phyloP scores from a whole-genome alignment of 2,888 invertebrate species.

The Nasonovia ribisnigri region DNA sequence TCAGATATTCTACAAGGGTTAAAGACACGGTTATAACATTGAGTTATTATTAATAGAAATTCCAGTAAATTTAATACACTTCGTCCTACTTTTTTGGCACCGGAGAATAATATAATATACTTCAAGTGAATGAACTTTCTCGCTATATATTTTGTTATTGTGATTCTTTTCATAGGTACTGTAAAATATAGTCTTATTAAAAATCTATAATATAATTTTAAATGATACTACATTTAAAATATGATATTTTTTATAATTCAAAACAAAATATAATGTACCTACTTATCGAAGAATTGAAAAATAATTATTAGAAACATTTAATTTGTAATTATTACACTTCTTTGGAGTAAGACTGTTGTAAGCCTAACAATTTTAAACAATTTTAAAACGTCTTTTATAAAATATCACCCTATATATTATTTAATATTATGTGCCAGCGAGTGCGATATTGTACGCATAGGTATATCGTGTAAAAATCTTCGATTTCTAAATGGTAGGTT shows the following conservation, averaged over 20 bases:
- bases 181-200: not conserved
- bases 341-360: not conserved
- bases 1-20: not conserved
- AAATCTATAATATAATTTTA: not conserved
- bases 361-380: not conserved
- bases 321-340: not conserved
- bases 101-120: not conserved
- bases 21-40: not conserved
- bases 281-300: too few species aligned
- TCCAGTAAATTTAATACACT: constrained; percentile 9
- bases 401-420: not conserved
- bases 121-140: not conserved
- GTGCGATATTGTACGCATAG: not conserved
- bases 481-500: not conserved
- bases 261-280: too few species aligned
- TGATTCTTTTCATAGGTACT: not conserved
- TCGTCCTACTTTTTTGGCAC: constrained; percentile 35
- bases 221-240: not conserved
- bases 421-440: not conserved
- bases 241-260: not conserved
- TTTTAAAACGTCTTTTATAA: not conserved
- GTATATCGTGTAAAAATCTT: not conserved
- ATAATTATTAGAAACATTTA: too few species aligned
- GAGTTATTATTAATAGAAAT: constrained; percentile 50
- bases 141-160: not conserved